Conservation (phyloP, 2,113 vertebrate genomes). For the Syrrhaptes paradoxus region DNA sequence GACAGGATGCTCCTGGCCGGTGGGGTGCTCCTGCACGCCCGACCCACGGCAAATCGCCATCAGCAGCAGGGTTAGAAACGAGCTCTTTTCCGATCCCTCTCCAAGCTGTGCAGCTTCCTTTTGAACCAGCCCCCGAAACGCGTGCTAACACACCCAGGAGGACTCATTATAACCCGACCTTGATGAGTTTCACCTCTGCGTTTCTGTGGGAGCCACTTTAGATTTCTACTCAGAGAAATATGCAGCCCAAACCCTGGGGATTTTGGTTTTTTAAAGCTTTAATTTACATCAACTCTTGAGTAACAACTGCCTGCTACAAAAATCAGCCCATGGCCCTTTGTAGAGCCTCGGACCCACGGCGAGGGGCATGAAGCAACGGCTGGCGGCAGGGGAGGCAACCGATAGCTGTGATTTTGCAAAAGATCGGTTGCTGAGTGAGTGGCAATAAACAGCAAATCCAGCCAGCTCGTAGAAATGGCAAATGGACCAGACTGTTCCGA, state of each 20-base stretch:
- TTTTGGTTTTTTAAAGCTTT: neutral
- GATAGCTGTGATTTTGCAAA: conserved; percentile 3
- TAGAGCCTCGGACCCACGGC: neutral
- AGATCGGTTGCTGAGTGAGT: neutral
- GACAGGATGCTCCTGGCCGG: neutral
- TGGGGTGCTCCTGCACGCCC: neutral
- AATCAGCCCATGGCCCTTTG: neutral
- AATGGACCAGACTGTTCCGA: conserved; percentile 51
- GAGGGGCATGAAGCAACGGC: neutral
- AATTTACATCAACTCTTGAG: neutral
- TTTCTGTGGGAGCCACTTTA: neutral
- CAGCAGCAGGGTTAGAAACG: neutral
- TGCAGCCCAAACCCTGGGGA: neutral
- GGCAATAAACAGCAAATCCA: conserved; percentile 38
- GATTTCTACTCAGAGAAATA: neutral
- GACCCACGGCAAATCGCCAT: accelerated
- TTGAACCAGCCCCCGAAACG: neutral
- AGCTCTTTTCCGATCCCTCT: neutral
- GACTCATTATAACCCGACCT: neutral
- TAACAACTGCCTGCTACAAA: neutral
- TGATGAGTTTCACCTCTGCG: neutral
- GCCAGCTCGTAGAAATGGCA: conserved; percentile 21
- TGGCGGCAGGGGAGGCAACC: neutral
- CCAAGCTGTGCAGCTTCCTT: neutral
- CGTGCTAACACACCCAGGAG: neutral